Percentiles rank a stretch among this genome's conserved stretches.
phyloP scores from a whole-genome alignment of 2,113 vertebrate genomes.

The Gavialis gangeticus region DNA sequence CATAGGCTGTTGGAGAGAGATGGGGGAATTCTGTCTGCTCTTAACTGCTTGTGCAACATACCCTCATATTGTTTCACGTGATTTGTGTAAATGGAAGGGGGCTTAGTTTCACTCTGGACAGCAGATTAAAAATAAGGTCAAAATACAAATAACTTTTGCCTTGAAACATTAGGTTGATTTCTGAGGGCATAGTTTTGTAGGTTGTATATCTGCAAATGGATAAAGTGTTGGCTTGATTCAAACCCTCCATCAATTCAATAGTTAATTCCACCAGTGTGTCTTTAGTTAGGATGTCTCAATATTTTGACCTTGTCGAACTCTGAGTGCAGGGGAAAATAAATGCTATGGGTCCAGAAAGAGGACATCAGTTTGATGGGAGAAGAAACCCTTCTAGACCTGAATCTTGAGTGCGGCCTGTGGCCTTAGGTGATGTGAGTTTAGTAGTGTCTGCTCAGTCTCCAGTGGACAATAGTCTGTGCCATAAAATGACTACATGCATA shows the following conservation, averaged over 20 bases:
- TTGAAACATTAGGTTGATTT: conserved; percentile 32
- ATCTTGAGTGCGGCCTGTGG: conserved; percentile 8
- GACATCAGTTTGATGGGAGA: conserved; percentile 3
- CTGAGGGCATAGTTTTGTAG: neutral
- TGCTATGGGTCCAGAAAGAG: neutral
- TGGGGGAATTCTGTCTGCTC: conserved; percentile 52
- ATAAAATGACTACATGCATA: conserved; percentile 66
- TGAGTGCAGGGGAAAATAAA: conserved; percentile 1
- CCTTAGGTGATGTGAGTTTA: conserved; percentile 64
- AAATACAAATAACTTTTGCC: conserved; percentile 28
- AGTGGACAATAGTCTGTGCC: conserved; percentile 42
- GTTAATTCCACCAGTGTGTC: neutral
- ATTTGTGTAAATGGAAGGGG: conserved; percentile 44
- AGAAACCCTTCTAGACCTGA: neutral
- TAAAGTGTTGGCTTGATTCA: neutral
- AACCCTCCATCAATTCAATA: neutral
- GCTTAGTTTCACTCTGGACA: neutral
- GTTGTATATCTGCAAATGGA: neutral
- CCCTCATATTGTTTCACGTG: conserved; percentile 5
- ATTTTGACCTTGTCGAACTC: neutral
- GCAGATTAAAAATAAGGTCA: conserved; percentile 17
- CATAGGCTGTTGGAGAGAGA: conserved; percentile 26
- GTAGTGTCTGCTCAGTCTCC: conserved; percentile 25
- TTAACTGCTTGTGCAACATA: neutral
- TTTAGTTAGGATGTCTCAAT: neutral